Evolutionary conservation across 2,113 vertebrate species (phyloP), one percentile per base, ranked within the genome.

Genomic region (Indicator maculatus): DNA sequence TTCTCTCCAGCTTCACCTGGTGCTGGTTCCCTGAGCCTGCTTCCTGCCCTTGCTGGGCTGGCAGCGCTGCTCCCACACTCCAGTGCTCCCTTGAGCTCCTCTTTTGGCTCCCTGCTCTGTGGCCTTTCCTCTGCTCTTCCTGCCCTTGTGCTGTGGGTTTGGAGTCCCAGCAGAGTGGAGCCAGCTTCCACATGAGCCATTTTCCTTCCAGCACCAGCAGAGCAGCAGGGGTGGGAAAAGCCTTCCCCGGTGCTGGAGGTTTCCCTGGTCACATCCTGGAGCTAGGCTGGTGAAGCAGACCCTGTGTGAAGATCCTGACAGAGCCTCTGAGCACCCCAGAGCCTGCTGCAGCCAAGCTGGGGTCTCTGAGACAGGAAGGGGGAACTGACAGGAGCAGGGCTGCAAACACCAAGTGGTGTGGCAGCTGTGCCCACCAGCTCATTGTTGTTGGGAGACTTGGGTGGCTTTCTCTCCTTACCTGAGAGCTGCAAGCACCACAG

Each of bases 101-200:
- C 24, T 9, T 20, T 31, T 2, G 1, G 47, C 56, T 30, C 71
- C 3, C 2, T 0, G 4, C 38, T 45, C 52, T 3, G 5, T 5
- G 9, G 41, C 5, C 1, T 20, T 58, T 45, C n/a, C 30, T 74
- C 66, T 17, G 11, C 12, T 38, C 69, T 80, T 56, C 28, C 33
- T 1, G 6, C 11, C 64, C 56, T 24, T 13, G 3, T 0, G 31
- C 3, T 0, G 0, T 0, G 1, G 31, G 11, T 30, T 6, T 27
- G 31, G 16, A 23, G 47, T 9, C 27, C 41, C n/a, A 11, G 76
- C 39, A 5, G 41, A 52, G 17, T 1, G 0, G 59, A 27, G 74
- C 16, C 1, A 2, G 5, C 38, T 66, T 56, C 6, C 39, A 0
- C 16, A 1, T 0, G 12, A 39, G 11, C 53, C 1, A 0, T 41